These are phyloP conservation scores for Euplagia quadripunctaria DNA, from an alignment of 2,888 invertebrate genomes.

Conservation along the genomic window DNA sequence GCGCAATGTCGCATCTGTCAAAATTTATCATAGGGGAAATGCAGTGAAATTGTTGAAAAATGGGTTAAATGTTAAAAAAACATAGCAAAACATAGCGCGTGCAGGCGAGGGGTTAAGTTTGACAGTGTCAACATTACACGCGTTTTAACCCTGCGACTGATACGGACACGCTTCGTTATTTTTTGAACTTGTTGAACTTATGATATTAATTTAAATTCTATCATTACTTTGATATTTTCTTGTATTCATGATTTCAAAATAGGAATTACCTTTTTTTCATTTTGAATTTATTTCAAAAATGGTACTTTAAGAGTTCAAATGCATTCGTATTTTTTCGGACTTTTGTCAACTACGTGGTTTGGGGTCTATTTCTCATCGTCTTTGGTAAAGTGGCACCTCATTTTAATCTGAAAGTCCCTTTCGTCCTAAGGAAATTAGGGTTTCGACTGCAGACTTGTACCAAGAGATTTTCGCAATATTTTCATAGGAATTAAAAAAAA, in stretches of 20 bases:
- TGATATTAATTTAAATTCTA: conserved; percentile 9
- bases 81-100: conserved; percentile 70
- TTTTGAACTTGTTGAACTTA: conserved; percentile 42
- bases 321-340: too few species aligned
- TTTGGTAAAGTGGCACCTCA: too few species aligned
- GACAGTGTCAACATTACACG: conserved; percentile 62
- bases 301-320: too few species aligned
- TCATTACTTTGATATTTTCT: not conserved
- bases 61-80: conserved; percentile 83
- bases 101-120: conserved; percentile 68
- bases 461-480: too few species aligned
- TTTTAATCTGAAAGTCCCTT: too few species aligned
- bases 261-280: too few species aligned
- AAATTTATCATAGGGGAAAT: conserved; percentile 70
- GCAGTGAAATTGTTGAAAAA: conserved; percentile 83
- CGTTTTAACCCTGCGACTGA: conserved; percentile 66
- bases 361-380: too few species aligned
- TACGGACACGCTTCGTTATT: conserved; percentile 62
- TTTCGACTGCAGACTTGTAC: too few species aligned
- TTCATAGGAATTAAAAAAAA: too few species aligned
- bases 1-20: conserved; percentile 79
- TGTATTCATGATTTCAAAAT: not conserved
- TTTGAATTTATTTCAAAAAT: too few species aligned
- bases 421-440: too few species aligned
- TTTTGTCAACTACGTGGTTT: too few species aligned